Base-by-base conservation (phyloP, 2,888 invertebrate genomes). In the Xestia ashworthii region DNA sequence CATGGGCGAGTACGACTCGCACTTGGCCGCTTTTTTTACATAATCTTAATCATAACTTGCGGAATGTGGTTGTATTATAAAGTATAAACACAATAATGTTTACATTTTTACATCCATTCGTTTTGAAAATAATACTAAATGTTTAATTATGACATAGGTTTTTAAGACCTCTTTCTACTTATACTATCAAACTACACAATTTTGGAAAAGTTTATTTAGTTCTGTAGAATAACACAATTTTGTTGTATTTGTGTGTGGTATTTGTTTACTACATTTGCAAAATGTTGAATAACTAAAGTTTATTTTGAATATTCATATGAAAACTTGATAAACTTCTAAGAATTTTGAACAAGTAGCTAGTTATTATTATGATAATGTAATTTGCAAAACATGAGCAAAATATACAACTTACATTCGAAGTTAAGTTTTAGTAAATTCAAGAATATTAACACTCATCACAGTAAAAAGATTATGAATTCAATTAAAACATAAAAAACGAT, bases 231-330 rank as follows among this genome's bases (percentile, higher is more conserved):
- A 62, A 64, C 60, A 74, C 68, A 25, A 74, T 70, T 32, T 32
- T 32, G 32, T 32, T n/a, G n/a, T n/a, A n/a, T 74, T 71, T 16
- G 8, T n/a, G 12, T 32, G 16, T 46, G 16, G 44, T 75, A 50
- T 74, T 76, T 75, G 68, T 74, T 65, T 38, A 76, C 65, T 67
- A 84, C 69, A 79, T 73, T 86, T 16, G 8, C n/a, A 73, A 71
- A 76, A 77, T 83, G 68, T 75, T 86, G 71, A 85, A 76, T 84
- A 82, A 80, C 75, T 62, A 66, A 80, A 77, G 73, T 83, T 71
- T 50, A 50, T 75, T 76, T 76, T 75, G 70, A 75, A 86, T 86
- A 82, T 80, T 80, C 19, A 80, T 67, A 58, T 25, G 25, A 44
- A 82, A 83, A 77, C 80, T 74, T 68, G 3, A 32, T 12, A 2